phyloP scores from a whole-genome alignment of 2,888 invertebrate genomes.

The Suillia variegata region DNA sequence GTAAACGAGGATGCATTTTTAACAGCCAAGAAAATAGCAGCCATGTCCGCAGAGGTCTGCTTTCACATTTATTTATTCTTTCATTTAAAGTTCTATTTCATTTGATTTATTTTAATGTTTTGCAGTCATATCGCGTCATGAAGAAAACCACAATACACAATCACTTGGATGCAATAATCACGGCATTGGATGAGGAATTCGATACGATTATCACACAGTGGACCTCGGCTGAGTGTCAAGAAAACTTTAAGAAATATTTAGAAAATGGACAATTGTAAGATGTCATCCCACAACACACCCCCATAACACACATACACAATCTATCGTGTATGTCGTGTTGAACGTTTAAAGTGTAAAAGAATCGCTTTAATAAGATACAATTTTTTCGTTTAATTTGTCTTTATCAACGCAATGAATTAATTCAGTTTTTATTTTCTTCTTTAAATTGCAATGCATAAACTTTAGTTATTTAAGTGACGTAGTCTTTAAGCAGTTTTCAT shows the following conservation, averaged over 20 bases:
- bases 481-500: too few species aligned
- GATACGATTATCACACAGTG: slow-evolving; percentile 55
- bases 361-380: too few species aligned
- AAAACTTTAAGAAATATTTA: slow-evolving; percentile 53
- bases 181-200: slow-evolving; percentile 53
- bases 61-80: neutral
- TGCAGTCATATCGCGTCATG: slow-evolving; percentile 50
- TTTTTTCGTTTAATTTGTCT: too few species aligned
- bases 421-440: too few species aligned
- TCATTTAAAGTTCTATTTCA: neutral
- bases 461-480: too few species aligned
- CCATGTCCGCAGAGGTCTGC: slow-evolving; percentile 74
- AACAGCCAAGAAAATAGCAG: slow-evolving; percentile 72
- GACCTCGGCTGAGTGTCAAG: slow-evolving; percentile 52
- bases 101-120: slow-evolving; percentile 16
- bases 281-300: too few species aligned
- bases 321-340: too few species aligned
- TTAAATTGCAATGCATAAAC: too few species aligned
- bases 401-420: too few species aligned
- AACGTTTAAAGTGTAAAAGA: too few species aligned
- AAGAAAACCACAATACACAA: slow-evolving; percentile 37
- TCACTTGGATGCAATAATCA: slow-evolving; percentile 38
- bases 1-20: slow-evolving; percentile 77
- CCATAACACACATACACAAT: too few species aligned
- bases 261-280: slow-evolving; percentile 39